phyloP scores from a whole-genome alignment of 92 coral and sea anemone species.

The Palythoa grandiflora region DNA sequence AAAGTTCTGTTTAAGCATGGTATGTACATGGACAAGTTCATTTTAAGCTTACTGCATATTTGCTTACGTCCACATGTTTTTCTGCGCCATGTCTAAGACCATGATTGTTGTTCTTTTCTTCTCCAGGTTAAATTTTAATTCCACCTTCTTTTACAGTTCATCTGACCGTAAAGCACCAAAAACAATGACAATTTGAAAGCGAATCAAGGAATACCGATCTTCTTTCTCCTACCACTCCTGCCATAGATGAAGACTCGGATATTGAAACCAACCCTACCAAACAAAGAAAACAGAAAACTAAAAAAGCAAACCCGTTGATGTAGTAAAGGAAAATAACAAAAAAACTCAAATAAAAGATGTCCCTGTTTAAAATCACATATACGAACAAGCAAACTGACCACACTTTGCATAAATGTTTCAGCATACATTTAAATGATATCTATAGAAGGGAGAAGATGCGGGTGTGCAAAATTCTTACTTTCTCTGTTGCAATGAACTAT shows the following conservation, averaged over 20 bases:
- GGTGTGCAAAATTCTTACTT: no score
- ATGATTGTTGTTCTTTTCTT: no score
- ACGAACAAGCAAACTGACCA: no score
- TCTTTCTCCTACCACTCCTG: background rate
- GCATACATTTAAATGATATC: no score
- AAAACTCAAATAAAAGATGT: background rate
- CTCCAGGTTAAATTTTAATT: background rate
- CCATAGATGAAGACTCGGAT: background rate
- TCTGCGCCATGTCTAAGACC: no score
- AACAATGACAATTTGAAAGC: background rate
- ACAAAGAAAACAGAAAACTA: background rate
- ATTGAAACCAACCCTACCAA: background rate
- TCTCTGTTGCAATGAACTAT: no score
- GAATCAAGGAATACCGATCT: background rate
- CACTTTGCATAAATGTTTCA: no score
- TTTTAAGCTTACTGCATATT: background rate
- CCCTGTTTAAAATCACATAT: background rate
- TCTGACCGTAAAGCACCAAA: background rate
- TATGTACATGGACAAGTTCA: background rate
- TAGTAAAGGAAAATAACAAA: background rate
- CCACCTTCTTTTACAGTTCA: background rate
- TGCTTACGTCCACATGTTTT: background rate
- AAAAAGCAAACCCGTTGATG: background rate
- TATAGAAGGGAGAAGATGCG: no score
- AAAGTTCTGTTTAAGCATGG: conserved; percentile 13